Evolutionary conservation across 2,888 invertebrate species (phyloP).

Genomic region (Amitus sp.): DNA sequence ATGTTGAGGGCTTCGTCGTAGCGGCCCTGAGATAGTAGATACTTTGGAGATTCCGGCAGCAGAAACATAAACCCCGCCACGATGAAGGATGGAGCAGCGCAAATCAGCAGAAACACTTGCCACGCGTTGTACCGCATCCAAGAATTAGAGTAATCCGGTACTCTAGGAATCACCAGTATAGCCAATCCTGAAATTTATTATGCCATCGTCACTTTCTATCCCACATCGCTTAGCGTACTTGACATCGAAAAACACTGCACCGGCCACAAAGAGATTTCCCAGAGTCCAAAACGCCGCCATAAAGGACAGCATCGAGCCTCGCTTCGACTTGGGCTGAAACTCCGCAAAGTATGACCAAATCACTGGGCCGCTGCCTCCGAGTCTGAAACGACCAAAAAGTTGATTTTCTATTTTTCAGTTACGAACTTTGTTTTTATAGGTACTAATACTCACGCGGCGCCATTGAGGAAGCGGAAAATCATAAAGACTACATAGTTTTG

Average conservation of each 20-base stretch:
- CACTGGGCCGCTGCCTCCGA: constrained; percentile 90
- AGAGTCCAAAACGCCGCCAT: constrained; percentile 97
- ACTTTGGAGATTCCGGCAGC: constrained; percentile 92
- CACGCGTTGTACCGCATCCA: constrained; percentile 92
- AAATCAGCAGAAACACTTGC: constrained; percentile 89
- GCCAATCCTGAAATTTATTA: constrained; percentile 66
- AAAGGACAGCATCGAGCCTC: constrained; percentile 92
- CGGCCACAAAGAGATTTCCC: constrained; percentile 91
- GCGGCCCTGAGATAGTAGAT: constrained; percentile 81
- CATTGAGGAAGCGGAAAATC: constrained; percentile 90
- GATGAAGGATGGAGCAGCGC: constrained; percentile 88
- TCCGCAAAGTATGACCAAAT: constrained; percentile 96
- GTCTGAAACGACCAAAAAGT: constrained; percentile 66
- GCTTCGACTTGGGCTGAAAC: constrained; percentile 90
- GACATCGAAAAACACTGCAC: no score
- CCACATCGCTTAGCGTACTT: no score
- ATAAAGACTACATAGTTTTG: constrained; percentile 90
- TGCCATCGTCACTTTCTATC: no score
- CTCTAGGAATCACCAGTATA: constrained; percentile 70
- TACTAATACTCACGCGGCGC: constrained; percentile 96
- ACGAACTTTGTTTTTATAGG: background rate
- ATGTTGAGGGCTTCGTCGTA: no score
- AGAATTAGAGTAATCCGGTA: constrained; percentile 77
- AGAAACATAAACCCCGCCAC: constrained; percentile 85
- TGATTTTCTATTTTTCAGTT: background rate